phyloP scores from a whole-genome alignment of 2,797 vertebrate genomes.

The Echiichthys vipera region DNA sequence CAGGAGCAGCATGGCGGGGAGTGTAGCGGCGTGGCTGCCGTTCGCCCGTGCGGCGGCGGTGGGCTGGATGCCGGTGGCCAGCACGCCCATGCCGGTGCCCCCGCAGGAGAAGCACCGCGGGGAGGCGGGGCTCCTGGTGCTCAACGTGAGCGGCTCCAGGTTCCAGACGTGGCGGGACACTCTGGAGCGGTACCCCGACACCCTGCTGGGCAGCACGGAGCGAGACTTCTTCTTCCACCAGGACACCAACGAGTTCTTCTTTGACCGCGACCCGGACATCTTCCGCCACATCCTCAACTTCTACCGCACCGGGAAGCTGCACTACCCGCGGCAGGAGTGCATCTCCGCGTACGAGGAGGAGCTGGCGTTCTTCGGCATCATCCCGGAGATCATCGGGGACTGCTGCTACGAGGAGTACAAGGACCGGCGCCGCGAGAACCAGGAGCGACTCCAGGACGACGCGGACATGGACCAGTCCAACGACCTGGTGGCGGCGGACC shows the following conservation, averaged over 20 bases:
- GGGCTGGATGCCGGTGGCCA: slow-evolving; percentile 97
- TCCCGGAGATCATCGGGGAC: slow-evolving; percentile 96
- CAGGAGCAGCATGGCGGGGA: slow-evolving; percentile 90
- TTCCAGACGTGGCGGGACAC: slow-evolving; percentile 98
- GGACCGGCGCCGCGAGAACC: slow-evolving; percentile 94
- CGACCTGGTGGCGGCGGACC: slow-evolving; percentile 84
- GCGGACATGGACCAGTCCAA: slow-evolving; percentile 85
- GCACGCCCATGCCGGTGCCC: slow-evolving; percentile 90
- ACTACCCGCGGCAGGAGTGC: slow-evolving; percentile 96
- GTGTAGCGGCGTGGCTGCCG: slow-evolving; percentile 94
- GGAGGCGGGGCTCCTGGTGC: slow-evolving; percentile 89
- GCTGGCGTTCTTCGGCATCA: slow-evolving; percentile 95
- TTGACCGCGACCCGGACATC: slow-evolving; percentile 97
- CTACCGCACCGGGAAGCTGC: slow-evolving; percentile 95
- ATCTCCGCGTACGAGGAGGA: slow-evolving; percentile 97
- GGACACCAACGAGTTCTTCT: slow-evolving; percentile 94
- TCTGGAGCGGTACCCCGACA: slow-evolving; percentile 95
- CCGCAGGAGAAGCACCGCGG: slow-evolving; percentile 85
- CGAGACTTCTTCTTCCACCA: slow-evolving; percentile 96
- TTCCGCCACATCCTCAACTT: slow-evolving; percentile 98
- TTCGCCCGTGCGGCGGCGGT: slow-evolving; percentile 96
- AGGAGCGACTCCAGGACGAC: slow-evolving; percentile 94
- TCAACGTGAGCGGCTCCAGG: slow-evolving; percentile 94
- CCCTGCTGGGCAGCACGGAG: slow-evolving; percentile 94
- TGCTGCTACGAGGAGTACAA: slow-evolving; percentile 99